Evolutionary conservation across 2,797 vertebrate genomes (phyloP), one percentile per base, ranked within the genome.

Genomic region (Cyprinella venusta): DNA sequence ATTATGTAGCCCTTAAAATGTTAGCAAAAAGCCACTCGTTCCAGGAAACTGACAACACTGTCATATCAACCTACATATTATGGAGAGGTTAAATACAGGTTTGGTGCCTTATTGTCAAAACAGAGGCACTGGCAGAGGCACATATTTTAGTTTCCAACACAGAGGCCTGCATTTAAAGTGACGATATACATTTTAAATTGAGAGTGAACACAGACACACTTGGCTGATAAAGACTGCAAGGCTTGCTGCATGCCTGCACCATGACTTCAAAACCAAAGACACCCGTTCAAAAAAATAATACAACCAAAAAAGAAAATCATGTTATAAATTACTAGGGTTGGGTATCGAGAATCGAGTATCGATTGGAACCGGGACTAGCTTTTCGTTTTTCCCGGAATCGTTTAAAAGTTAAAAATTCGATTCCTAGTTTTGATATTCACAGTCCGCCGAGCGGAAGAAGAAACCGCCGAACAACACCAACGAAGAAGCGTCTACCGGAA

Each of bases 141-240:
- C 82, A 78, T 89, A 89, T 89, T 92, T 88, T 80, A 85, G 76
- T 59, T 84, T 81, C 76, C 91, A 91, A 91, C 86, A 89, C 45
- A 33, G 24, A 52, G 42, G 45, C 59, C 36, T 40, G 48, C 82
- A 71, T 68, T 82, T 85, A 86, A 88, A 64, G 42, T 70, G 76
- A 78, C 75, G 75, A n/a, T 86, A 88, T 88, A 87, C 75, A 81
- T 81, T 90, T 85, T 87, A 70, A 86, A 83, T 56, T 78, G 63
- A 86, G 21, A 78, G 38, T 78, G 21, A 8, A 36, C 45, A 24
- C 36, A 56, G 65, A 26, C 48, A 48, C 18, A 18, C 36, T 80
- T 21, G 24, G 6, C 24, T 59, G 9, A 70, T 70, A 42, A 59
- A 59, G n/a, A 54, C 65, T 59, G 40, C 15, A 42, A 52, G 16